Base-by-base conservation (phyloP, 2,113 vertebrate species). In the Epinephelus cyanopodus region DNA sequence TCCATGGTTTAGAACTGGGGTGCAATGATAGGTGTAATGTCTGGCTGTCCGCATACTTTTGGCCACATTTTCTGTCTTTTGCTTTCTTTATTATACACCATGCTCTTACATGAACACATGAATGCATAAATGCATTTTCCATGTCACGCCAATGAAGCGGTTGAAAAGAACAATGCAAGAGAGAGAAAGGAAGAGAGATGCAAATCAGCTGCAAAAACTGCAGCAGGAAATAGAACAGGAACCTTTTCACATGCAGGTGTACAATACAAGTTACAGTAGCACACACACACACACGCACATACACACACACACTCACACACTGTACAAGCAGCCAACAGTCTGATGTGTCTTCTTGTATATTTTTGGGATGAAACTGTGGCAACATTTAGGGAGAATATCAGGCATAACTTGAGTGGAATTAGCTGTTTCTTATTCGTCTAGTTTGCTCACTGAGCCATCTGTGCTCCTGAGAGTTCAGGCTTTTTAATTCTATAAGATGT, bases 401-500 rank as follows among this genome's bases (percentile, higher is more conserved):
- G 39, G 52, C 53, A 65, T 12, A 61, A 66, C 70, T 21, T 1
- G 1, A 50, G 47, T 7, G 42, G 70, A 82, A 48, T 67, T 6
- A 74, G 18, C 39, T n/a, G 78, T 27, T 77, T 78, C 45, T 61
- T 57, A 17, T 85, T 65, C 5, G 2, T 77, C 74, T 63, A 37
- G 64, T 81, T 74, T 58, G 60, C 76, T 84, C 48, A 33, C 13
- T 6, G 60, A 81, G 85, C 85, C 89, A 90, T 92, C 92, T 90
- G 90, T 62, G 85, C 77, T 64, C 2, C 56, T 45, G 74, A 81
- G 78, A 67, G 60, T 79, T 83, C 67, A 73, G 42, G 15, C 25
- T 70, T 79, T 74, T 87, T 84, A 66, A 83, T 85, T 83, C 74
- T 88, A 71, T 86, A 68, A 87, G 84, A 87, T 61, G 83, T 90